Evolutionary conservation across 2,113 vertebrate species (phyloP).

Genomic region (Pelmatolapia mariae): DNA sequence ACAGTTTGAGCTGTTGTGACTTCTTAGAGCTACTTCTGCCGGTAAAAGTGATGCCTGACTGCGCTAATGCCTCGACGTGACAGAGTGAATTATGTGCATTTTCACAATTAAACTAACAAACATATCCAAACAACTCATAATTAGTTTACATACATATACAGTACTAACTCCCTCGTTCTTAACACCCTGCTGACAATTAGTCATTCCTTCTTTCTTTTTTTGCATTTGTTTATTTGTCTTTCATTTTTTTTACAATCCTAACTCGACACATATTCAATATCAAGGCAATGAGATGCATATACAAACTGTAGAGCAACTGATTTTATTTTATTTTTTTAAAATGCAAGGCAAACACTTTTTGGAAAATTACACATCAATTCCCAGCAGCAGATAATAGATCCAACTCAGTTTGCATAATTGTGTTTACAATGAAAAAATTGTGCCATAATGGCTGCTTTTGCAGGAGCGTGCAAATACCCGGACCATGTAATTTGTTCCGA

Average conservation of each 20-base stretch:
- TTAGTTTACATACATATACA: not conserved
- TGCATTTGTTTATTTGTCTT: not conserved
- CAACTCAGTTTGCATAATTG: conserved; percentile 21
- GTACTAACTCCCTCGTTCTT: not conserved
- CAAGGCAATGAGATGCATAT: not conserved
- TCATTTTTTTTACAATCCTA: not conserved
- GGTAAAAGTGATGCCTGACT: not conserved
- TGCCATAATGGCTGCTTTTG: conserved; percentile 6
- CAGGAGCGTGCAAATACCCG: not conserved
- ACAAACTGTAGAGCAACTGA: not conserved
- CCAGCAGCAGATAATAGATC: not conserved
- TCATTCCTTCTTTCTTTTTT: not conserved
- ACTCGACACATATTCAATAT: not conserved
- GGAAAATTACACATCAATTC: not conserved
- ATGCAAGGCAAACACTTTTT: not conserved
- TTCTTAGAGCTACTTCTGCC: not conserved
- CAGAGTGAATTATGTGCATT: not conserved
- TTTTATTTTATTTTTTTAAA: not conserved
- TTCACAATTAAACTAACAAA: not conserved
- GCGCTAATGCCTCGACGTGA: not conserved
- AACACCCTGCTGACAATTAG: not conserved
- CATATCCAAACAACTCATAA: not conserved
- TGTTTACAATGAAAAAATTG: conserved; percentile 22
- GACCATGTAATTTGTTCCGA: conserved; percentile 7
- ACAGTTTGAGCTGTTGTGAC: not conserved